Conservation (phyloP, 92 coral and sea anemone species). For the Hydrozoanthus gracilis region DNA sequence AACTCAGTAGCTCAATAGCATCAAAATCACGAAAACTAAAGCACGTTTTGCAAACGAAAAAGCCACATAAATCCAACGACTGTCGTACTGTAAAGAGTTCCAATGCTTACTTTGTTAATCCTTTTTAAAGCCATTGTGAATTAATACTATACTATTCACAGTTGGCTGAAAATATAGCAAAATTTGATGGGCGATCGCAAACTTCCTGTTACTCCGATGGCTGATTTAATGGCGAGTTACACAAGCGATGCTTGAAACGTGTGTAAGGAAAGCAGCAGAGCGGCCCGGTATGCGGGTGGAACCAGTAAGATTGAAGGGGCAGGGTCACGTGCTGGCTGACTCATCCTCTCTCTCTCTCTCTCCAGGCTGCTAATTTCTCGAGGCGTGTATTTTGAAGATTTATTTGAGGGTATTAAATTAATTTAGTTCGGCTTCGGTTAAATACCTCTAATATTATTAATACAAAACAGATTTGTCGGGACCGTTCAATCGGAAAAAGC, state of each 20-base stretch:
- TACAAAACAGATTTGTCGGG: too few species aligned
- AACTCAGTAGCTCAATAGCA: slow-evolving; percentile 16
- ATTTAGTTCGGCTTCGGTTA: too few species aligned
- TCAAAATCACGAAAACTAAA: slow-evolving; percentile 63
- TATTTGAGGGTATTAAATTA: not conserved
- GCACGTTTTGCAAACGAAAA: slow-evolving; percentile 69
- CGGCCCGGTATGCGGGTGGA: slow-evolving; percentile 50
- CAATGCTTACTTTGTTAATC: slow-evolving; percentile 94
- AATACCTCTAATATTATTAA: too few species aligned
- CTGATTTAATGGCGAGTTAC: slow-evolving; percentile 25
- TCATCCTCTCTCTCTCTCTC: too few species aligned
- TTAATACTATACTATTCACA: slow-evolving; percentile 47
- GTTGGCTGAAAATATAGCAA: slow-evolving; percentile 58
- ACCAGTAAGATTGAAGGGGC: slow-evolving; percentile 47
- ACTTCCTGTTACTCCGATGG: slow-evolving; percentile 82
- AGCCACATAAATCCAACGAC: slow-evolving; percentile 26
- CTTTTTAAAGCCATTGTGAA: slow-evolving; percentile 94
- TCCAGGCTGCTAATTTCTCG: slow-evolving; percentile 10
- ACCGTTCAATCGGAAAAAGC: too few species aligned
- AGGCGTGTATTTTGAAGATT: too few species aligned
- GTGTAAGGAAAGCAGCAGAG: slow-evolving; percentile 23
- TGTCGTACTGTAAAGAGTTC: slow-evolving; percentile 32
- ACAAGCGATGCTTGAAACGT: slow-evolving; percentile 40
- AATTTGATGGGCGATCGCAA: slow-evolving; percentile 69
- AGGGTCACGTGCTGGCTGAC: slow-evolving; percentile 38